phyloP scores from a whole-genome alignment of 2,113 vertebrate species.

The Thamnophis sirtalis region DNA sequence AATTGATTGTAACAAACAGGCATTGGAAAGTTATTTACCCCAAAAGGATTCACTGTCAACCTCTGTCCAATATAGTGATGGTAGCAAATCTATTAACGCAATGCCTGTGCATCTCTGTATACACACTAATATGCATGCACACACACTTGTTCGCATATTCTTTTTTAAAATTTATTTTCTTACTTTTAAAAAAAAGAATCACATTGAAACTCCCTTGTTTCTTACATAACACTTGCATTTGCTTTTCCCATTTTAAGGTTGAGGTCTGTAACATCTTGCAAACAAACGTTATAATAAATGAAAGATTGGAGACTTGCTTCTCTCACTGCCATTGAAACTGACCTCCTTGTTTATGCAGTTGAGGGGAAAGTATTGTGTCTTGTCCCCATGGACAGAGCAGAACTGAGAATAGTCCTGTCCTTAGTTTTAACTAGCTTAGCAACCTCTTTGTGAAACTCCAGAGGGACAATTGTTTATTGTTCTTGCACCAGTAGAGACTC shows the following conservation, averaged over 20 bases:
- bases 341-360: conserved; percentile 37
- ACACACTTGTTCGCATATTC: neutral
- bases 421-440: conserved; percentile 52
- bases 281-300: conserved; percentile 8
- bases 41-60: neutral
- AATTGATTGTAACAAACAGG: neutral
- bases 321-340: neutral
- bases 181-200: neutral
- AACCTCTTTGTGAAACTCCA: conserved; percentile 50
- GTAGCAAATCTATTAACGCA: neutral
- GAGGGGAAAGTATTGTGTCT: conserved; percentile 14
- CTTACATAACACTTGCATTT: conserved; percentile 1
- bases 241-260: neutral
- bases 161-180: neutral
- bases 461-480: conserved; percentile 32
- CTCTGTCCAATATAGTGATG: neutral
- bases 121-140: neutral
- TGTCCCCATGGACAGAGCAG: conserved; percentile 33
- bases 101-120: neutral
- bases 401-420: conserved; percentile 31
- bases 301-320: conserved; percentile 13
- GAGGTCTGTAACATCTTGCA: neutral
- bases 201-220: neutral
- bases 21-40: neutral
- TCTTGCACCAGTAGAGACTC: conserved; percentile 13